Evolutionary conservation across 2,113 vertebrate genomes (phyloP).

Genomic region (Motacilla tschutschensis): DNA sequence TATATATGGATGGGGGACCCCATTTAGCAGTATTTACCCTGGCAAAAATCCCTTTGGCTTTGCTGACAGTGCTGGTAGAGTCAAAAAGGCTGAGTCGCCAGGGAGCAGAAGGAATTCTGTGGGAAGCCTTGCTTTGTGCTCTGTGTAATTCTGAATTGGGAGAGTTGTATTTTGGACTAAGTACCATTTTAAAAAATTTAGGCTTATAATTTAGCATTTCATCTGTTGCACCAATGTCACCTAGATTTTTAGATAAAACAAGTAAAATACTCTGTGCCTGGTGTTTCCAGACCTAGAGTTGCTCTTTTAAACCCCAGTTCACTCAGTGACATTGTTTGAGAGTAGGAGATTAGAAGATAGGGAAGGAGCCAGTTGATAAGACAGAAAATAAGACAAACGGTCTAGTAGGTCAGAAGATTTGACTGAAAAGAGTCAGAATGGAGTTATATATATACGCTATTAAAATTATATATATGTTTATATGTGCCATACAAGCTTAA

Average conservation of each 20-base stretch:
- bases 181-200: background rate
- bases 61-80: background rate
- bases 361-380: background rate
- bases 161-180: background rate
- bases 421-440: background rate
- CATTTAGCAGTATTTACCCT: conserved; percentile 43
- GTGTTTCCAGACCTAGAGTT: background rate
- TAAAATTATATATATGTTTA: background rate
- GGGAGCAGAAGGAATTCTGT: conserved; percentile 1
- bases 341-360: background rate
- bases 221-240: background rate
- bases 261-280: background rate
- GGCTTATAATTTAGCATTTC: background rate
- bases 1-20: background rate
- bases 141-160: background rate
- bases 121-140: conserved; percentile 22
- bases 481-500: background rate
- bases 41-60: conserved; percentile 42
- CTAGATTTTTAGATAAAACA: background rate
- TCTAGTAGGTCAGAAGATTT: background rate
- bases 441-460: background rate
- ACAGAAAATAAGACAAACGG: background rate
- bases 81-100: background rate
- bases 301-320: background rate
- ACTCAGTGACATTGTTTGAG: background rate